These are phyloP conservation scores for Peromyscus attwateri DNA, from an alignment of 2,797 vertebrate genomes.

Conservation along the genomic window DNA sequence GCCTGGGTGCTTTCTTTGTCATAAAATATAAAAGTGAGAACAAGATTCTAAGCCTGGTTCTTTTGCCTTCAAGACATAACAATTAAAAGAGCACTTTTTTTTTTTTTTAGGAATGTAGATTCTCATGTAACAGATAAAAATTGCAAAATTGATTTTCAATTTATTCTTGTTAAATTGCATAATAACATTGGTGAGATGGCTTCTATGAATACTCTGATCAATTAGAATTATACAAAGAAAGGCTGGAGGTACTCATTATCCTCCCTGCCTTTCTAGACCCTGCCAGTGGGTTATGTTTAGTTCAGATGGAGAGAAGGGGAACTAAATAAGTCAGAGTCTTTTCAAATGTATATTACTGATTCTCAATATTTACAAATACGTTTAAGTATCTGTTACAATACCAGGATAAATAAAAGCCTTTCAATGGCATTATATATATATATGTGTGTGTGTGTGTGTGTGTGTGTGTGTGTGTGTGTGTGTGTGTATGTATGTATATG, in stretches of 20 bases:
- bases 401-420: not conserved
- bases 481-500: too few relatives aligned
- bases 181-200: not conserved
- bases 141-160: not conserved
- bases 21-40: not conserved
- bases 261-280: rapidly evolving
- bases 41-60: not conserved
- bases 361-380: not conserved
- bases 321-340: rapidly evolving
- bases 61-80: not conserved
- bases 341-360: not conserved
- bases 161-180: not conserved
- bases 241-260: rapidly evolving
- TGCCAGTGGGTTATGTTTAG: not conserved
- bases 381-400: not conserved
- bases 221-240: not conserved
- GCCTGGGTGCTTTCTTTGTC: not conserved
- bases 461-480: too few relatives aligned
- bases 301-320: not conserved
- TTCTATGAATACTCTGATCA: not conserved
- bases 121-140: not conserved
- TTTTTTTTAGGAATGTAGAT: not conserved
- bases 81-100: not conserved
- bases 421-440: not conserved
- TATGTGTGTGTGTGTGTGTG: rapidly evolving